phyloP scores from a whole-genome alignment of 1,140 invertebrate genomes.

The Lysiphlebus fabarum region DNA sequence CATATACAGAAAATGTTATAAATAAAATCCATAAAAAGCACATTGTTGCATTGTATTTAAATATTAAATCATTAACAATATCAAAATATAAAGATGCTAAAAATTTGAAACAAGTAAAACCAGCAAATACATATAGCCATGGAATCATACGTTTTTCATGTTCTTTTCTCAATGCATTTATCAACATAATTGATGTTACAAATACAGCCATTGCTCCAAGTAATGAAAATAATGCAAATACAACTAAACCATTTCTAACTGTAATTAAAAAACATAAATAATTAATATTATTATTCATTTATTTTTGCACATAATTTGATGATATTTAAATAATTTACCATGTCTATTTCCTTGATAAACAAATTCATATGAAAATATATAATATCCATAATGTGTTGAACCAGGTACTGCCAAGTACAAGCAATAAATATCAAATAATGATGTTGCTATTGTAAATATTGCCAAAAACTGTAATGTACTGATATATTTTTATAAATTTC shows the following conservation, averaged over 20 bases:
- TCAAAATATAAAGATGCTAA: slow-evolving; percentile 81
- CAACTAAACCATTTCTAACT: slow-evolving; percentile 83
- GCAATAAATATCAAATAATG: slow-evolving; percentile 85
- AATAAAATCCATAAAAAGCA: slow-evolving; percentile 78
- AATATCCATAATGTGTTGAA: slow-evolving; percentile 85
- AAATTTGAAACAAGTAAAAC: slow-evolving; percentile 74
- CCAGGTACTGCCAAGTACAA: slow-evolving; percentile 82
- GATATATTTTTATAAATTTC: slow-evolving; percentile 29
- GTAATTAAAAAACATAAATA: slow-evolving; percentile 54
- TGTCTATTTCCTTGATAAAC: slow-evolving; percentile 88
- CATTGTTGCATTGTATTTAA: slow-evolving; percentile 86
- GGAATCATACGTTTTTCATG: slow-evolving; percentile 80
- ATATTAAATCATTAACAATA: slow-evolving; percentile 89
- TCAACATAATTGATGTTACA: slow-evolving; percentile 77
- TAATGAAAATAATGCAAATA: slow-evolving; percentile 83
- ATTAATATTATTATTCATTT: slow-evolving; percentile 9
- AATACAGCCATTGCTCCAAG: slow-evolving; percentile 71
- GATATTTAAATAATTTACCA: too few relatives aligned
- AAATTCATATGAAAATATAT: slow-evolving; percentile 90
- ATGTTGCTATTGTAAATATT: slow-evolving; percentile 77
- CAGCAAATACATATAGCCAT: slow-evolving; percentile 79
- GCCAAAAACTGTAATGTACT: slow-evolving; percentile 70
- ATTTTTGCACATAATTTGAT: too few relatives aligned
- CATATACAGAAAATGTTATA: slow-evolving; percentile 68
- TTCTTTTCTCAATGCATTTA: slow-evolving; percentile 82